Evolutionary conservation across 2,113 vertebrate species (phyloP), one percentile per base, ranked within the genome.

Genomic region (Chinchilla lanigera): DNA sequence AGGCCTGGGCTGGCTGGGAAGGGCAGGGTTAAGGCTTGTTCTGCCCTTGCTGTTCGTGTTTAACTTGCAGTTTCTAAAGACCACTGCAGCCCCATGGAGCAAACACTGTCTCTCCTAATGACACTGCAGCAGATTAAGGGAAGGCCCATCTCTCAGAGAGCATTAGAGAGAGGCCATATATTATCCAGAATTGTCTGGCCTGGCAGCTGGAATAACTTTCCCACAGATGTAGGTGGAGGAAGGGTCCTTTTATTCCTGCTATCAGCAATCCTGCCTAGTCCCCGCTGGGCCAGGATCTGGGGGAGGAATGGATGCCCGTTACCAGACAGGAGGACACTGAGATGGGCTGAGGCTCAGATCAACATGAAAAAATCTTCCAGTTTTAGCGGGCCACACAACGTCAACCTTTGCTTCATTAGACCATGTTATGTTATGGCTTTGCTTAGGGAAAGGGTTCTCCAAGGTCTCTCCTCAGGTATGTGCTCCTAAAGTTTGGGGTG

Each of bases 81-180:
- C 93, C 65, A 33, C 17, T 1, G 77, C 60, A 93, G 65, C 97
- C 65, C 89, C 90, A 54, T 0, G 33, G 91, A 98, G 95, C 93
- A 98, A 98, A 98, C 38, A 65, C 97, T 98, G 98, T 97, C 92
- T 90, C 92, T 97, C 96, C 95, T 98, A 98, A 98, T 94, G 96
- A 91, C 93, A 91, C 83, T 0, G 0, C 86, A 83, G 97, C 65
- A 87, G 94, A 98, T 97, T 92, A 96, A 98, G 97, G 95, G 77
- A 69, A 54, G 93, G 92, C 67, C 91, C 20, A 9, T 84, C 95
- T 98, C 95, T 82, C 89, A 61, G 87, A 95, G 16, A 94, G 89
- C 92, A 75, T 95, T 90, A 95, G 94, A 91, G 73, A 85, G 77
- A 84, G 47, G 78, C 80, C 93, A 87, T 92, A 86, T 86, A 83